These are phyloP conservation scores for Eumacrocentrus americanus DNA, from an alignment of 2,888 invertebrate genomes.

Conservation along the genomic window DNA sequence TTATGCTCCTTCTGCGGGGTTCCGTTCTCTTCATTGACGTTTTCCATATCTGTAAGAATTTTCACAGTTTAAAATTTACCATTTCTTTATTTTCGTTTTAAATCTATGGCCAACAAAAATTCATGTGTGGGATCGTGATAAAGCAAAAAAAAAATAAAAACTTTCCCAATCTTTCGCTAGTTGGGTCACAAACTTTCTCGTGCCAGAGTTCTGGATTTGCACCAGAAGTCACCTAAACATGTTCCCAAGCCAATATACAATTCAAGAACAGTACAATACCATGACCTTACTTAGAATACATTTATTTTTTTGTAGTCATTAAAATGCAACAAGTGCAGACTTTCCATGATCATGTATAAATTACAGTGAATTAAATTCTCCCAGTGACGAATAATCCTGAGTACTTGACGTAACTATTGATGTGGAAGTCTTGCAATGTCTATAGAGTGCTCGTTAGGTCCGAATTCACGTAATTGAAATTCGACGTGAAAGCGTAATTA, in stretches of 20 bases:
- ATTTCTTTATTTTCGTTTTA: too few relatives aligned
- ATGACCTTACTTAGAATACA: too few relatives aligned
- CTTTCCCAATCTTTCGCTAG: constrained; percentile 41
- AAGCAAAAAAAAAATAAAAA: constrained; percentile 30
- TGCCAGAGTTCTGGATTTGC: constrained; percentile 14
- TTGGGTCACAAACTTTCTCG: constrained; percentile 45
- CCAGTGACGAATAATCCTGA: too few relatives aligned
- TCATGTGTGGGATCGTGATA: constrained; percentile 7
- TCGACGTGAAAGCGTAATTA: constrained; percentile 5
- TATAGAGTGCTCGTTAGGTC: neutral
- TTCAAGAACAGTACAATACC: neutral
- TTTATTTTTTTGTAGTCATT: too few relatives aligned
- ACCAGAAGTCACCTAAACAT: constrained; percentile 17
- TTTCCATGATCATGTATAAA: too few relatives aligned
- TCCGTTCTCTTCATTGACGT: neutral
- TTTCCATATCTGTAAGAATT: neutral
- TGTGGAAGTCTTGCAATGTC: neutral
- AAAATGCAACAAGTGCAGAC: too few relatives aligned
- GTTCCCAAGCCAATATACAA: neutral
- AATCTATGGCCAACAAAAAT: too few relatives aligned
- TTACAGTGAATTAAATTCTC: too few relatives aligned
- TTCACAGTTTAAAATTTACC: neutral
- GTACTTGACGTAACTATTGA: neutral
- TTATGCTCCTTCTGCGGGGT: neutral
- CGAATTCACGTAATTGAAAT: neutral